Base-by-base conservation (phyloP, 2,888 invertebrate genomes). In the Automeris io region DNA sequence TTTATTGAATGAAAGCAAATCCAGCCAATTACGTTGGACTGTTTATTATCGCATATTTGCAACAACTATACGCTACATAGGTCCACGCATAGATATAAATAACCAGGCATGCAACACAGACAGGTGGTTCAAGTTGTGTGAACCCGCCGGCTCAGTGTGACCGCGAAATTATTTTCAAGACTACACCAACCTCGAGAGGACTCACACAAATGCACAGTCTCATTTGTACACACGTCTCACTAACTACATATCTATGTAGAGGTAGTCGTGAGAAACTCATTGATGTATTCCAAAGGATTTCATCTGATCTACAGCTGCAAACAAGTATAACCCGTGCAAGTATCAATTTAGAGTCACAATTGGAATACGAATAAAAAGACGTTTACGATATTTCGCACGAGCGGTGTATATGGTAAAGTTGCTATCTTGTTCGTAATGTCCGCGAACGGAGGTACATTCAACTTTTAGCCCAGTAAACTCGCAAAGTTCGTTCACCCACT, bases 401-500 rank as follows among this genome's bases (percentile, higher is more conserved):
- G 45, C 44, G 46, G 45, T 54, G 55, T 54, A 62, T 73, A 72
- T 78, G 82, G 80, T 82, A 77, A 81, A 86, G 83, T 86, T 83
- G 83, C 83, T 86, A 86, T 86, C 85, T 86, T 85, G 83, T 85
- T 85, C 81, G 83, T 85, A 80, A 85, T 82, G 85, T 85, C 85
- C 85, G 86, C 86, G 85, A 83, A 83, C 82, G 81, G 79, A 77
- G 80, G 85, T 85, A 82, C 87, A 73, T 86, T 87, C 86, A 87
- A 86, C 87, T 87, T 87, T 87, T 87, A 87, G 86, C 87, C 87
- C 78, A 87, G 86, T 87, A 87, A 87, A 87, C 87, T 87, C 85
- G 67, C 71, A 50, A 70, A 80, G 87, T 85, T 86, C 87, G 71
- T 86, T 87, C 87, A 87, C 87, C 87, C 85, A 87, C 68, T 86